Conservation (phyloP, 2,113 vertebrate species). For the Rhinolophus sinicus region DNA sequence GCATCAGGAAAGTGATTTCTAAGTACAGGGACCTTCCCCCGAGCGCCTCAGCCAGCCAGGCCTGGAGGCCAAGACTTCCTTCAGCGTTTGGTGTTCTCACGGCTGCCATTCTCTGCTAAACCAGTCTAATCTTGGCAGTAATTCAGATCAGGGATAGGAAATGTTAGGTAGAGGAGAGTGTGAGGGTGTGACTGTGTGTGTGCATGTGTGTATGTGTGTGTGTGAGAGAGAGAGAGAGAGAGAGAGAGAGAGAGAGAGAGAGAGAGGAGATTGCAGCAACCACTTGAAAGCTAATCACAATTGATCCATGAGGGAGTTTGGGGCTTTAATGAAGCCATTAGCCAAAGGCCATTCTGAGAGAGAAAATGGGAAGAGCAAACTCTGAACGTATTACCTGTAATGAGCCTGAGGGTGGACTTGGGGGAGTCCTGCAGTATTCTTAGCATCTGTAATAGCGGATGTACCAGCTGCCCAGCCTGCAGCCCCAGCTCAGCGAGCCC, state of each 20-base stretch:
- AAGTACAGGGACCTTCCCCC: too few relatives aligned
- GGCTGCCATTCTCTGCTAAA: background rate
- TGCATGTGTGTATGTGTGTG: background rate
- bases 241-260: background rate
- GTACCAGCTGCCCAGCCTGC: background rate
- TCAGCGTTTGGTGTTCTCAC: rapidly evolving
- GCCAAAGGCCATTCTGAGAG: background rate
- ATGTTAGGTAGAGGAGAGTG: too few relatives aligned
- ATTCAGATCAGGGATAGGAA: background rate
- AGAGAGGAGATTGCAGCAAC: background rate
- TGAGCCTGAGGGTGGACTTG: conserved; percentile 43
- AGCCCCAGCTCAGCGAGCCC: background rate
- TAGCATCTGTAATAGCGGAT: background rate
- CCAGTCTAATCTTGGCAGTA: background rate
- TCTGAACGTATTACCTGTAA: background rate
- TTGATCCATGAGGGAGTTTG: conserved; percentile 17
- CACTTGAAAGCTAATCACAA: conserved; percentile 64
- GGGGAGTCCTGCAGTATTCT: conserved; percentile 50
- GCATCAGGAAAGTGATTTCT: background rate
- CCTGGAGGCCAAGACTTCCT: background rate
- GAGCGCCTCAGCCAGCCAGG: rapidly evolving
- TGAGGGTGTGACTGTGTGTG: background rate
- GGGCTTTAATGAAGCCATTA: conserved; percentile 76
- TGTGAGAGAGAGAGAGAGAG: background rate
- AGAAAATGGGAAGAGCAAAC: background rate